These are phyloP conservation scores for Euproctis similis DNA, from an alignment of 2,888 invertebrate genomes.

Conservation along the genomic window DNA sequence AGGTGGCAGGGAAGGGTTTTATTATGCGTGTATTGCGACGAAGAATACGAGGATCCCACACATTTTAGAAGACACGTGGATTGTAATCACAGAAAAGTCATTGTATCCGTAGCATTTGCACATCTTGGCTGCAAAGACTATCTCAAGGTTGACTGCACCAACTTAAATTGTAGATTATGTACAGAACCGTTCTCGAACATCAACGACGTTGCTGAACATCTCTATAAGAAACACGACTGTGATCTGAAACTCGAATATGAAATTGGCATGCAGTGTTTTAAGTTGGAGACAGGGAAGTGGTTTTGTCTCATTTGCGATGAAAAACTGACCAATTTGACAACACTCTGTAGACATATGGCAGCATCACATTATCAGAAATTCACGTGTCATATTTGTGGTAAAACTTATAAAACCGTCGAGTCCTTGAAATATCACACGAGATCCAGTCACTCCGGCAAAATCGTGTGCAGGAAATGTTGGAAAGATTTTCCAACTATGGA, in stretches of 20 bases:
- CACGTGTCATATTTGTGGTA: conserved; percentile 57
- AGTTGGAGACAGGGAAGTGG: conserved; percentile 43
- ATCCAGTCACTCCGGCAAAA: conserved; percentile 41
- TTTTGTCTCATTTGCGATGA: conserved; percentile 42
- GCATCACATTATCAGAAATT: conserved; percentile 48
- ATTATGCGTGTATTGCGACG: conserved; percentile 61
- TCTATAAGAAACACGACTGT: conserved; percentile 35
- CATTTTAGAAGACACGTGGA: conserved; percentile 49
- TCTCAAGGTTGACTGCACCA: conserved; percentile 53
- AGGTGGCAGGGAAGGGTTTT: conserved; percentile 45
- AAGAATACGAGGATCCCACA: conserved; percentile 43
- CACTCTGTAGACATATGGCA: conserved; percentile 48
- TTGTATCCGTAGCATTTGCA: conserved; percentile 47
- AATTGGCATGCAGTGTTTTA: conserved; percentile 52
- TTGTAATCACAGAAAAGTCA: conserved; percentile 38
- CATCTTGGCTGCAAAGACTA: conserved; percentile 39
- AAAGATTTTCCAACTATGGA: conserved; percentile 39
- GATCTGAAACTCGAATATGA: conserved; percentile 38
- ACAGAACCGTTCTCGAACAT: conserved; percentile 32
- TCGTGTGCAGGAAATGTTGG: conserved; percentile 54
- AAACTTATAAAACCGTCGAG: conserved; percentile 46
- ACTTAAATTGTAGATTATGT: conserved; percentile 50
- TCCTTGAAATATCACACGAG: conserved; percentile 51
- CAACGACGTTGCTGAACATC: conserved; percentile 40
- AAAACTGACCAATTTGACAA: conserved; percentile 44